Evolutionary conservation across 2,113 vertebrate genomes (phyloP).

Genomic region (Zeus faber): DNA sequence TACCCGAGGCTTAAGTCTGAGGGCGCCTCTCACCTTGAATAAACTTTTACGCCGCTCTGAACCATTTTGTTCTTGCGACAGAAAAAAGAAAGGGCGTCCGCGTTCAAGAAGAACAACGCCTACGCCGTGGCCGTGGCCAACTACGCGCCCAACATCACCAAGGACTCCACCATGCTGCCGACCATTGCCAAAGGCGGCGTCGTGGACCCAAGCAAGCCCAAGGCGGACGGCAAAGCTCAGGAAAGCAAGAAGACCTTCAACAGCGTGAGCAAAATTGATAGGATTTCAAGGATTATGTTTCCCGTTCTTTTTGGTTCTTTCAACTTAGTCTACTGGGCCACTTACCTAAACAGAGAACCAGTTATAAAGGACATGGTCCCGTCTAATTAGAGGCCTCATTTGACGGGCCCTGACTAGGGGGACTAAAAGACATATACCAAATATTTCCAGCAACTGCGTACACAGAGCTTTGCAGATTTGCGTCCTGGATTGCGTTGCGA

Average conservation of each 20-base stretch:
- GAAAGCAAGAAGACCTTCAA: constrained; percentile 99
- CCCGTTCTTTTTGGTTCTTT: constrained; percentile 95
- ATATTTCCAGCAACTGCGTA: constrained; percentile 90
- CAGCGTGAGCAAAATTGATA: constrained; percentile 98
- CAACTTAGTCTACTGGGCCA: constrained; percentile 98
- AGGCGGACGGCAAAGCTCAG: constrained; percentile 82
- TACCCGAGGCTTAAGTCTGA: too few species aligned
- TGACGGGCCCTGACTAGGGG: constrained; percentile 65
- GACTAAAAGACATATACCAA: constrained; percentile 81
- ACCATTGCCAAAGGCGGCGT: constrained; percentile 93
- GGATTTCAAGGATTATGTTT: constrained; percentile 98
- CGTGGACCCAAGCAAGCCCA: constrained; percentile 83
- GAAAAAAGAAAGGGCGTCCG: constrained; percentile 95
- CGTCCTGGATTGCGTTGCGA: constrained; percentile 64
- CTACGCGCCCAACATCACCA: constrained; percentile 94
- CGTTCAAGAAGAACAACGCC: constrained; percentile 96
- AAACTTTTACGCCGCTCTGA: too few species aligned
- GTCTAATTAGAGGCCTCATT: constrained; percentile 73
- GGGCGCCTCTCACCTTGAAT: too few species aligned
- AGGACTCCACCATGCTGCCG: constrained; percentile 90
- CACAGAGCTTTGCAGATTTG: constrained; percentile 76
- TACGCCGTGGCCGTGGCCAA: constrained; percentile 97
- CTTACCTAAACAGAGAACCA: constrained; percentile 96
- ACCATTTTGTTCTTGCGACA: constrained; percentile 71
- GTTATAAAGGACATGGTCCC: constrained; percentile 90